Evolutionary conservation across 2,113 vertebrate species (phyloP).

Genomic region (Machaerirhynchus nigripectus): DNA sequence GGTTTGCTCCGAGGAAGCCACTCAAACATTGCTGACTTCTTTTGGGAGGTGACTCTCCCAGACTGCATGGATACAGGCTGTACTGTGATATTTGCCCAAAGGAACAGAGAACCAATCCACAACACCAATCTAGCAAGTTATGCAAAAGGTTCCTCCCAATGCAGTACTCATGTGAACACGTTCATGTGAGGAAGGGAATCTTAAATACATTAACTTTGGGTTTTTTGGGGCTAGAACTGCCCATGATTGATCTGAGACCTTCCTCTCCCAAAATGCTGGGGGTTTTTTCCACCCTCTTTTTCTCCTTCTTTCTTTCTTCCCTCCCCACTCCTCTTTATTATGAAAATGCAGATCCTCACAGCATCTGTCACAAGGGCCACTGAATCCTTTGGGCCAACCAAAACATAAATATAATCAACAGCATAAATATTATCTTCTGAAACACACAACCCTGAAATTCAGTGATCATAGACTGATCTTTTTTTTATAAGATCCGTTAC

Average conservation of each 20-base stretch:
- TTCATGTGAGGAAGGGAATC: not conserved
- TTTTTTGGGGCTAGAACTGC: not conserved
- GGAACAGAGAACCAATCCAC: not conserved
- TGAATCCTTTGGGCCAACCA: not conserved
- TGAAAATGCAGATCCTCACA: not conserved
- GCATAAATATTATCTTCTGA: not conserved
- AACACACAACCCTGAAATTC: not conserved
- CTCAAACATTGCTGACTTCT: not conserved
- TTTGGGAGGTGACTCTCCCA: not conserved
- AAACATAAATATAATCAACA: not conserved
- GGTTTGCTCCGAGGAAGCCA: not conserved
- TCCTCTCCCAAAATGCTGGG: not conserved
- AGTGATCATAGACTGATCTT: not conserved
- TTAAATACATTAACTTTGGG: not conserved
- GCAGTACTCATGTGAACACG: not conserved
- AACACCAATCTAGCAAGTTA: not conserved
- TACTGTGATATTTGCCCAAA: not conserved
- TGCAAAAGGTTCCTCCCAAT: not conserved
- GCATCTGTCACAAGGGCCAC: not conserved
- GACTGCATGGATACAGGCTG: fast-evolving
- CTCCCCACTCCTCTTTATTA: not conserved
- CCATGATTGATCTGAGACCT: not conserved
- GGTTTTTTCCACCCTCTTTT: fast-evolving
- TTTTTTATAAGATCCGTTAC: not conserved
- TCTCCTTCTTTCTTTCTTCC: not conserved